phyloP scores from a whole-genome alignment of 23 tunicate genomes.

The Aplidium turbinatum region DNA sequence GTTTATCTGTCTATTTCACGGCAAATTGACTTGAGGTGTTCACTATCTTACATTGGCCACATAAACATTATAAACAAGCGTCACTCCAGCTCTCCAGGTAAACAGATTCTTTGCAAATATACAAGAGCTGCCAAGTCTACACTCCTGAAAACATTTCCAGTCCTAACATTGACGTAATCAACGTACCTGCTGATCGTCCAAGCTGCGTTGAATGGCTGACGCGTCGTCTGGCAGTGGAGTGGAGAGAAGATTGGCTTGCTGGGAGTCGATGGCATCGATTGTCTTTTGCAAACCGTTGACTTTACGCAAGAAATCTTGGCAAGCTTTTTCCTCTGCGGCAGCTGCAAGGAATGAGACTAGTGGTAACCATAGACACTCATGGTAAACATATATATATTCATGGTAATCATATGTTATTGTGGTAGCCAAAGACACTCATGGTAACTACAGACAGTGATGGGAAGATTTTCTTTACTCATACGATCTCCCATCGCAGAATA shows the following conservation, averaged over 20 bases:
- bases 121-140: constrained; percentile 10
- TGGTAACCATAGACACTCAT: not conserved
- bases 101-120: not conserved
- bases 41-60: too few species aligned
- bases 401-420: too few species aligned
- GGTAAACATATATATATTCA: not conserved
- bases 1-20: too few species aligned
- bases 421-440: too few species aligned
- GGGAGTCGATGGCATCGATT: constrained; percentile 39
- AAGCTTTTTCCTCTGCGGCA: constrained; percentile 58
- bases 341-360: constrained; percentile 21
- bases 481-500: too few species aligned
- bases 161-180: not conserved
- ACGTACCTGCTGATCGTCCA: constrained; percentile 48
- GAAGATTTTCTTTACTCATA: too few species aligned
- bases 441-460: too few species aligned
- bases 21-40: too few species aligned
- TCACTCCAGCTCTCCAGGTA: too few species aligned
- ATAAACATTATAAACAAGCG: too few species aligned
- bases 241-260: constrained; percentile 36
- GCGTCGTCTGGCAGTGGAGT: constrained; percentile 29
- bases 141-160: too few species aligned
- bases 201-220: constrained; percentile 17
- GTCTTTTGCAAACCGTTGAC: constrained; percentile 41
- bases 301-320: constrained; percentile 36